Evolutionary conservation across 2,797 vertebrate genomes (phyloP).

Genomic region (Acestrorhynchus altus): DNA sequence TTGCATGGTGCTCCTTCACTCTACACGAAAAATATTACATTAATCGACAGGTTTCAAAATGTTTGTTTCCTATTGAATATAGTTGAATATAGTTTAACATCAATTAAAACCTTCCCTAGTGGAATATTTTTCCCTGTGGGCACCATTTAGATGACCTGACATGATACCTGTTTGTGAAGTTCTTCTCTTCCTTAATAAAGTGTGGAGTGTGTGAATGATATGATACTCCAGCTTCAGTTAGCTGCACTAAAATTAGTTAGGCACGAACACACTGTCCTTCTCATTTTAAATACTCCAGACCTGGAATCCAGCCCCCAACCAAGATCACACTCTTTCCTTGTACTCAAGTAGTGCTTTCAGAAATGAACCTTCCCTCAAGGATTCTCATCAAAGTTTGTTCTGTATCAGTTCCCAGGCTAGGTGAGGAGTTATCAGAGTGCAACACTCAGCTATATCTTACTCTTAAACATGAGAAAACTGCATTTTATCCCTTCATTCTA

Average conservation of each 20-base stretch:
- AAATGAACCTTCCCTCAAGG: background rate
- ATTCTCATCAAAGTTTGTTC: background rate
- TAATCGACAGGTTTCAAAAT: too few relatives aligned
- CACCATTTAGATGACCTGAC: background rate
- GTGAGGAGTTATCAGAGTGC: background rate
- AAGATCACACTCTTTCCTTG: slow-evolving; percentile 30
- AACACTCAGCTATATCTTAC: background rate
- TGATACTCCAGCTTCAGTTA: slow-evolving; percentile 58
- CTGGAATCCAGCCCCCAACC: slow-evolving; percentile 45
- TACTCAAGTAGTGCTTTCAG: background rate
- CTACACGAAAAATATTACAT: too few relatives aligned
- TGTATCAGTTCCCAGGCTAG: background rate
- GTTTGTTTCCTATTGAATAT: too few relatives aligned
- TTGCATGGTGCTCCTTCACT: too few relatives aligned
- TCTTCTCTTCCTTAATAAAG: background rate
- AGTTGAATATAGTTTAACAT: too few relatives aligned
- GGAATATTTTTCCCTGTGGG: background rate
- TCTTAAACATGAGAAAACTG: background rate
- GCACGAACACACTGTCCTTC: slow-evolving; percentile 60
- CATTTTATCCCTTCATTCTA: background rate
- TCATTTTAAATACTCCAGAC: slow-evolving; percentile 10
- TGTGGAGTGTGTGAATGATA: slow-evolving; percentile 2
- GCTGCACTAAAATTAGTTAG: slow-evolving; percentile 76
- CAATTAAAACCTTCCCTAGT: background rate
- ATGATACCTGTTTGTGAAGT: slow-evolving; percentile 1